These are phyloP conservation scores for Pterocles gutturalis DNA, from an alignment of 2,113 vertebrate species.

Conservation along the genomic window DNA sequence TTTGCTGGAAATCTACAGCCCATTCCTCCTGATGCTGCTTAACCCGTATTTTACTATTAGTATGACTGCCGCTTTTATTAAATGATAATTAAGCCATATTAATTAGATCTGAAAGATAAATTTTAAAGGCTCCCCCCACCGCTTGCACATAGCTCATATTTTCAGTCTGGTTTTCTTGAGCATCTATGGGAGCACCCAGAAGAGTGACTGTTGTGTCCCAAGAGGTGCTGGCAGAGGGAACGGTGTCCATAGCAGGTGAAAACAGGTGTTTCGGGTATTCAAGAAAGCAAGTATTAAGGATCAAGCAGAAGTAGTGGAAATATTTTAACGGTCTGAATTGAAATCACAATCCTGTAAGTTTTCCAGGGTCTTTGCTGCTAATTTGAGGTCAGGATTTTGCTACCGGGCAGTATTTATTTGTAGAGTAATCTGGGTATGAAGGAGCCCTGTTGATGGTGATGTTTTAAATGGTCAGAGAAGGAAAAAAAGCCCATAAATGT, in stretches of 20 bases:
- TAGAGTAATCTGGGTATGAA: neutral
- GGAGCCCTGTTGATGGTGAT: accelerated
- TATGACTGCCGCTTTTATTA: neutral
- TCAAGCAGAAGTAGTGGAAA: neutral
- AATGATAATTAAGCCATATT: neutral
- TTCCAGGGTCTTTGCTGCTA: neutral
- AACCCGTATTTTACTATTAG: neutral
- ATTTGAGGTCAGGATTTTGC: neutral
- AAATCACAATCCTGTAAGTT: neutral
- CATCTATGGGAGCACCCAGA: neutral
- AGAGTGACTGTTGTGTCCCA: neutral
- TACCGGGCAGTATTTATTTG: neutral
- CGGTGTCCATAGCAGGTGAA: neutral
- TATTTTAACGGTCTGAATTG: neutral
- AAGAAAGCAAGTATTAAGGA: neutral
- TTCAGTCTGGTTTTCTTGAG: neutral
- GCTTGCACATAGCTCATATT: neutral
- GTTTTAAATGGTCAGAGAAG: neutral
- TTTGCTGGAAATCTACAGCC: neutral
- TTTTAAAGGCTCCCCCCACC: neutral
- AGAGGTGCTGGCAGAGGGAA: neutral
- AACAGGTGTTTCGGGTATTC: neutral
- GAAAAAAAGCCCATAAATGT: neutral
- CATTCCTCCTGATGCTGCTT: neutral
- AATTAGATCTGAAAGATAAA: neutral